Conservation (phyloP, 2,113 vertebrate genomes). For the Labeo rohita region DNA sequence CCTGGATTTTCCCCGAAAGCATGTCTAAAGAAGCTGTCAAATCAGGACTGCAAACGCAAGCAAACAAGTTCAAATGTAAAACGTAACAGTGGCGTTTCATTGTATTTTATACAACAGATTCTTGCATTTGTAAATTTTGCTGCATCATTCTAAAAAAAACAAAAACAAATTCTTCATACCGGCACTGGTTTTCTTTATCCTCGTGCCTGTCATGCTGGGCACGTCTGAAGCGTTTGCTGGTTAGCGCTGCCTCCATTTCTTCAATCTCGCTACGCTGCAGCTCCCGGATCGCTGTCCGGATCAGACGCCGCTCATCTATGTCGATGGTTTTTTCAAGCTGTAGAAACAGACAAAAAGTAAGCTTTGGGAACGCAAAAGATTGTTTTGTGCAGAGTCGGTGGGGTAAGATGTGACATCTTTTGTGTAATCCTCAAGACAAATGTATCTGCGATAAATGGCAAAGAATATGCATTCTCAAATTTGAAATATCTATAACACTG, state of each 20-base stretch:
- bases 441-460: neutral
- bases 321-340: conserved; percentile 90
- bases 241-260: conserved; percentile 86
- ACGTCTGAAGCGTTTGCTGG: conserved; percentile 90
- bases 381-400: neutral
- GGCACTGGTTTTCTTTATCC: conserved; percentile 93
- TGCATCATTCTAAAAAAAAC: too few species aligned
- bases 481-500: neutral
- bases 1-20: conserved; percentile 82
- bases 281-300: conserved; percentile 91
- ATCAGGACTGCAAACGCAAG: conserved; percentile 74
- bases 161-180: conserved; percentile 70
- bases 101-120: neutral
- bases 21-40: conserved; percentile 76
- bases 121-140: neutral
- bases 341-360: neutral
- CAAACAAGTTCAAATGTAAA: neutral
- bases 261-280: conserved; percentile 89
- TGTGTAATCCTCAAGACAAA: neutral
- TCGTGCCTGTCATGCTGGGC: conserved; percentile 80
- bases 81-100: neutral
- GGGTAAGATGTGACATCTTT: neutral
- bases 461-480: neutral
- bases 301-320: conserved; percentile 88
- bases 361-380: neutral